Percentiles rank a stretch among this genome's conserved stretches.
Evolutionary conservation across 2,797 vertebrate species (phyloP).

Genomic region (Rhinogobio ventralis): DNA sequence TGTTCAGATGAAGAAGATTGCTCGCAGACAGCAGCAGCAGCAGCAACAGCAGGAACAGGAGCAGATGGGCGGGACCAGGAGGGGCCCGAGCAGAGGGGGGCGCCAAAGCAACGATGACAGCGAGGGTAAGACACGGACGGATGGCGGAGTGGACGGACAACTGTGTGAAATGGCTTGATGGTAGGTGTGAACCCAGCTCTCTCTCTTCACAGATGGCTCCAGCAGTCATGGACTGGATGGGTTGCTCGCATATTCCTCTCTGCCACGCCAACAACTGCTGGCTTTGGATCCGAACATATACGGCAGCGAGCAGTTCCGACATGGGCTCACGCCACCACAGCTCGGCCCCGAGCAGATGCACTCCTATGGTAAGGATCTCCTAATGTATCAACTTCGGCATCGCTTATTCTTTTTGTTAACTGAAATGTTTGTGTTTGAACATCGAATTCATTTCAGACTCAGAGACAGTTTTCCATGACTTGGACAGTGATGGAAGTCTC

Average conservation of each 20-base stretch:
- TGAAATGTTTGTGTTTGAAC: constrained; percentile 46
- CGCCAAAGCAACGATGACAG: constrained; percentile 89
- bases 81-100: constrained; percentile 81
- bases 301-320: constrained; percentile 84
- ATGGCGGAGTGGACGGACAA: neutral
- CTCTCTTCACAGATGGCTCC: constrained; percentile 76
- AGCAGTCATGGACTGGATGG: constrained; percentile 88
- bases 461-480: constrained; percentile 88
- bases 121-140: constrained; percentile 78
- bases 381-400: neutral
- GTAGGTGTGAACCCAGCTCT: neutral
- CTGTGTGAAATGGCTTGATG: neutral
- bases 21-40: constrained; percentile 87
- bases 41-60: constrained; percentile 90
- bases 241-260: constrained; percentile 83
- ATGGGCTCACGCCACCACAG: constrained; percentile 89
- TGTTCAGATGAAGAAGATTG: constrained; percentile 91
- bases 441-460: constrained; percentile 76
- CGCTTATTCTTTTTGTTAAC: neutral
- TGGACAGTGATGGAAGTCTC: constrained; percentile 88
- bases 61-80: constrained; percentile 81
- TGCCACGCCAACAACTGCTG: constrained; percentile 86
- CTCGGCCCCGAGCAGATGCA: constrained; percentile 86
- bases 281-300: constrained; percentile 87
- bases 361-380: constrained; percentile 83